A percentile compares a stretch with the other conserved stretches of the same genome.
These are phyloP conservation scores for Triops longicaudatus DNA, from an alignment of 1,140 invertebrate species.

Conservation along the genomic window DNA sequence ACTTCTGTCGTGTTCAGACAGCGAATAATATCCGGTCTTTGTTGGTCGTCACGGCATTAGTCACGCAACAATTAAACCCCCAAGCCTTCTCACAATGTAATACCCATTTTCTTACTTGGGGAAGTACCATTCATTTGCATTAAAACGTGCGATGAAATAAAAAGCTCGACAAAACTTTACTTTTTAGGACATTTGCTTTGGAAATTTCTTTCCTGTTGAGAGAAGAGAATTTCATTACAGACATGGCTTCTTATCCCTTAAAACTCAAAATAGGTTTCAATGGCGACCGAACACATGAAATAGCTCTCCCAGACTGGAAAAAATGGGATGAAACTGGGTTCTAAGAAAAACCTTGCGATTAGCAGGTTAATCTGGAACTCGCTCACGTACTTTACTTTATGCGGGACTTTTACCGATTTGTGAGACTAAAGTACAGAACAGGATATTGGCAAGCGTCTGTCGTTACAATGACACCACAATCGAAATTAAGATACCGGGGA, in stretches of 20 bases:
- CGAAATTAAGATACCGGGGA: no score
- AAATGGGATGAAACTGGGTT: no score
- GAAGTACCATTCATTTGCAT: background rate
- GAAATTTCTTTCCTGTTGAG: background rate
- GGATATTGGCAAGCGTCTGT: no score
- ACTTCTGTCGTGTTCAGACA: background rate
- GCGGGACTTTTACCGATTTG: no score
- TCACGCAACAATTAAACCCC: background rate
- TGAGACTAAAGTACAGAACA: no score
- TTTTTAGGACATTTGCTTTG: no score
- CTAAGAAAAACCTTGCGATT: no score
- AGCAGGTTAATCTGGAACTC: no score
- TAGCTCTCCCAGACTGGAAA: no score
- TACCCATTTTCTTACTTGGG: background rate
- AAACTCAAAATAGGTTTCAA: background rate
- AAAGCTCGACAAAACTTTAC: background rate
- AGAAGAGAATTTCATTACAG: no score
- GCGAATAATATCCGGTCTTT: constrained; percentile 8
- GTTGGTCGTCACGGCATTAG: background rate
- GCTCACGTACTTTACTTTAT: no score
- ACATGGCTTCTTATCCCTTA: background rate
- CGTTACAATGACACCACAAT: no score
- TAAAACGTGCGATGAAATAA: background rate
- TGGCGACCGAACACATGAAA: background rate
- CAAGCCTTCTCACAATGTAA: background rate